phyloP scores from a whole-genome alignment of 2,888 invertebrate genomes.

The Lomographa bimaculata region DNA sequence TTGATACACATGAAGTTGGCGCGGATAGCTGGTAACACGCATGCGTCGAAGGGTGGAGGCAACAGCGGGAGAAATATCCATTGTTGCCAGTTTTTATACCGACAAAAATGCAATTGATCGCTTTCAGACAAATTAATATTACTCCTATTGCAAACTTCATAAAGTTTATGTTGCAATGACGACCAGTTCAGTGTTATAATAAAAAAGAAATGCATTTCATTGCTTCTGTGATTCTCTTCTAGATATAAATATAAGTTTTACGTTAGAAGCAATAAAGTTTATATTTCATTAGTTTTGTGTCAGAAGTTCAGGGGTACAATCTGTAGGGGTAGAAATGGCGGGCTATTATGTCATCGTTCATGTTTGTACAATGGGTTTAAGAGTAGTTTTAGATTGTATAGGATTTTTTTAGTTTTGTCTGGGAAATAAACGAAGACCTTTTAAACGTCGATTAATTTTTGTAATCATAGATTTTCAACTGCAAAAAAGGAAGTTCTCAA shows the following conservation, averaged over 20 bases:
- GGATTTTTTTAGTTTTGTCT: slow-evolving; percentile 13
- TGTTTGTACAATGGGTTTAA: slow-evolving; percentile 42
- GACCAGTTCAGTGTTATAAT: too few relatives aligned
- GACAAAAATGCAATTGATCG: slow-evolving; percentile 43
- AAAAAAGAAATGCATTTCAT: slow-evolving; percentile 3
- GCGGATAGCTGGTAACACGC: slow-evolving; percentile 44
- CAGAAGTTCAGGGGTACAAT: slow-evolving; percentile 36
- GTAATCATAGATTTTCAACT: too few relatives aligned
- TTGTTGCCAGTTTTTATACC: slow-evolving; percentile 71
- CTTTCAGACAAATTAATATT: slow-evolving; percentile 40
- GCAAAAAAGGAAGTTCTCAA: too few relatives aligned
- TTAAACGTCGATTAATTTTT: too few relatives aligned
- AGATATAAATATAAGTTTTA: background rate
- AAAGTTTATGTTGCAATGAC: too few relatives aligned
- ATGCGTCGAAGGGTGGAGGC: slow-evolving; percentile 71
- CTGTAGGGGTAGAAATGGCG: slow-evolving; percentile 45
- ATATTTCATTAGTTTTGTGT: slow-evolving; percentile 1
- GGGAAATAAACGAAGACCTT: too few relatives aligned
- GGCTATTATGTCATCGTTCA: slow-evolving; percentile 65
- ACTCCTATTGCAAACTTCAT: slow-evolving; percentile 43
- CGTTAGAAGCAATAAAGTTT: slow-evolving; percentile 2
- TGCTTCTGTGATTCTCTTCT: background rate
- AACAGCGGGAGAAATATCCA: slow-evolving; percentile 52
- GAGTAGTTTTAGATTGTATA: too few relatives aligned
- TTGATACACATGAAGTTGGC: slow-evolving; percentile 65